These are phyloP conservation scores for Indri indri DNA, from an alignment of 2,113 vertebrate species.

Conservation along the genomic window DNA sequence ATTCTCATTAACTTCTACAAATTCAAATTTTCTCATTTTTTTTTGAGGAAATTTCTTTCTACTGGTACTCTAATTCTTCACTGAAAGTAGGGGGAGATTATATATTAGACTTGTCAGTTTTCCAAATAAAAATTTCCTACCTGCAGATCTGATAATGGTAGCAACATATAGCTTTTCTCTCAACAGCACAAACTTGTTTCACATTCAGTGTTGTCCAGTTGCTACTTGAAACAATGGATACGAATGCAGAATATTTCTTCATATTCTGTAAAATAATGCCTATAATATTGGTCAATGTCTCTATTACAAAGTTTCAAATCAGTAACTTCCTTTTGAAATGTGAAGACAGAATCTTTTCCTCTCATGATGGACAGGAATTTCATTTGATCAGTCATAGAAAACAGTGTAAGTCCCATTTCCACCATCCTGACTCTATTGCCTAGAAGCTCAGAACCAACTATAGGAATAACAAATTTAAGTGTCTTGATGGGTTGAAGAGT, in stretches of 20 bases:
- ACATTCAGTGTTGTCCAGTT: neutral
- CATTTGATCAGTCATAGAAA: neutral
- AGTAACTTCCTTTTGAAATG: conserved; percentile 26
- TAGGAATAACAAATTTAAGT: neutral
- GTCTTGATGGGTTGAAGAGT: neutral
- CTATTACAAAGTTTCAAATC: neutral
- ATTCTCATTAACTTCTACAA: conserved; percentile 36
- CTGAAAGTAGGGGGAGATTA: neutral
- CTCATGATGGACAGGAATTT: neutral
- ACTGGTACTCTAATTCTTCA: neutral
- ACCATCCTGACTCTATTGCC: neutral
- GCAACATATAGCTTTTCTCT: neutral
- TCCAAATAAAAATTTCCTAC: neutral
- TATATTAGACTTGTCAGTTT: neutral
- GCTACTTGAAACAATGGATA: neutral
- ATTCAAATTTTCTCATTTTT: neutral
- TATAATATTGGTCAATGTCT: neutral
- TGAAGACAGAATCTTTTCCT: neutral
- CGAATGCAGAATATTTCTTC: conserved; percentile 18
- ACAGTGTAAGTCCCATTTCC: neutral
- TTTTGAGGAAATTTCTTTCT: neutral
- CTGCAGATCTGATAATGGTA: neutral
- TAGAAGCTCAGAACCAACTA: conserved; percentile 16
- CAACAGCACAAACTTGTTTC: conserved; percentile 10
- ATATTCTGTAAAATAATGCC: neutral